Evolutionary conservation across 2,888 invertebrate species (phyloP), one percentile per base, ranked within the genome.

Genomic region (Brachyopa scutellaris): DNA sequence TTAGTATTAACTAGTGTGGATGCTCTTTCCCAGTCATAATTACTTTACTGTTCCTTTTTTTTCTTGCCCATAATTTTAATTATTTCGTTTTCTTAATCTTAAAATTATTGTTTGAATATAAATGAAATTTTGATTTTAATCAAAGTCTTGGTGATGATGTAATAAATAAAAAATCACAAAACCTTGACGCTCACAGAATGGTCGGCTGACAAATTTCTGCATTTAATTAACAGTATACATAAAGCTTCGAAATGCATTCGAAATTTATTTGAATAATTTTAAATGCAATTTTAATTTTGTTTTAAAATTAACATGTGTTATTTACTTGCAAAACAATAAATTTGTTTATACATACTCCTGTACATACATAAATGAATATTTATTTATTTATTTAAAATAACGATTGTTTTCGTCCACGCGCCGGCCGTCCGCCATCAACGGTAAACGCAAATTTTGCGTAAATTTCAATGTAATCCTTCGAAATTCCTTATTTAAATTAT

Each of bases 401-500:
- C 62, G 76, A 42, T 69, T 80, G 64, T 80, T 80, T 80, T 61
- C 17, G 8, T 19, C 7, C 17, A 9, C 11, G 9, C 15, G 23
- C 9, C 7, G 5, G 13, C 21, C 33, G 17, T 17, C 4, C 42
- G 7, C 73, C 51, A 73, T 49, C 42, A 55, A 42, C 42, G 42
- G 55, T 45, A 62, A 70, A 53, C 64, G 64, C 76, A 82, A 82
- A 82, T 82, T 70, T 64, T 82, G 80, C 80, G 80, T 82, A 82
- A 82, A 82, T 82, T 82, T 74, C 70, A 70, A 59, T 82, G 80
- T 82, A 77, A 82, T 82, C 80, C 80, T 42, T 69, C 59, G 76
- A 76, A 82, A 82, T 82, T 82, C 80, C 80, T 82, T 82, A 82
- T 82, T 82, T 82, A 82, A 82, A 82, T 82, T 82, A 82, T 82